Evolutionary conservation across 2,113 vertebrate species (phyloP), one percentile per base, ranked within the genome.

Genomic region (Mandrillus leucophaeus): DNA sequence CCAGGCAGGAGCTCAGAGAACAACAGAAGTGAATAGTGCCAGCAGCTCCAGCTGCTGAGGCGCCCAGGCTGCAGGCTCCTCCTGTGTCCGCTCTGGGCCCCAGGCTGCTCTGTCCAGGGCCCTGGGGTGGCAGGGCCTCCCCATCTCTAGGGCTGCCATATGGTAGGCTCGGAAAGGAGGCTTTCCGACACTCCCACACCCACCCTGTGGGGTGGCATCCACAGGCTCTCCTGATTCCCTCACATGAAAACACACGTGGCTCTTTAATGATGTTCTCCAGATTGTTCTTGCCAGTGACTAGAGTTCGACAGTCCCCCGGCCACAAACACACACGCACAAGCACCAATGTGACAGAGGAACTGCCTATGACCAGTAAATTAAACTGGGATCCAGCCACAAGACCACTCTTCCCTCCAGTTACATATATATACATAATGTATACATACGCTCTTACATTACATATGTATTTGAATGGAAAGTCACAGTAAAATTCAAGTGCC

Each of bases 51-150:
- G 17, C 5, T 13, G n/a, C 48, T 0, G 13, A 8, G 17, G 38
- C 13, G 17, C 52, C 17, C 10, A 25, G 68, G 40, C 25, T 35
- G 11, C 16, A 0, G 5, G 13, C 32, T 86, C 16, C 76, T 17
- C 30, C 75, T n/a, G 45, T 73, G 68, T 32, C 8, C 0, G 38
- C 61, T 73, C 70, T 22, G 2, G 72, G 50, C 11, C 35, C 35
- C 32, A 0, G 23, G 4, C 2, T 1, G 9, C 6, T 40, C 45
- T 20, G 55, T 13, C 70, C 48, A 2, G 6, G 12, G 8, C 25
- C 72, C 82, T 16, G 30, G 18, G 30, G 66, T n/a, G 66, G 55
- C 2, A 20, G 1, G 12, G 64, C 23, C n/a, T 92, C 73, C 75
- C n/a, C 59, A 17, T 8, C 38, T 38, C 75, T 4, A 83, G 80